Percentiles rank a stretch among this genome's conserved stretches.
Conservation (phyloP, 2,888 invertebrate species). For the Xestia c-nigrum region DNA sequence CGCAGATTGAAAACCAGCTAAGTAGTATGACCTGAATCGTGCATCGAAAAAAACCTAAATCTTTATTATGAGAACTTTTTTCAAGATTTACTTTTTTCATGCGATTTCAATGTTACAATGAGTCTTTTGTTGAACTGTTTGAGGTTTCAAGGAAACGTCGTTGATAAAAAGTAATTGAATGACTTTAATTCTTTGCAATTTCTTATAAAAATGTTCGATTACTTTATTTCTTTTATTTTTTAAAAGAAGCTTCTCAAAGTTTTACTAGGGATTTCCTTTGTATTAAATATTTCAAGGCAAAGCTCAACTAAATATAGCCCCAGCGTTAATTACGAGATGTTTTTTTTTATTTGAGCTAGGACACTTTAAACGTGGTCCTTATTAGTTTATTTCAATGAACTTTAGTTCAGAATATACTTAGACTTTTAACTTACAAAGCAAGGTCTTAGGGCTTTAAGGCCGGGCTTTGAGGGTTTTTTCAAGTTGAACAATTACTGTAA, state of each 20-base stretch:
- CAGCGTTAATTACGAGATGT: conserved; percentile 7
- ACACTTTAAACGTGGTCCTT: background rate
- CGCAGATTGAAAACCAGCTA: conserved; percentile 62
- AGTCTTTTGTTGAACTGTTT: conserved; percentile 68
- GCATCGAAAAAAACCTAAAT: conserved; percentile 68
- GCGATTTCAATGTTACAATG: conserved; percentile 67
- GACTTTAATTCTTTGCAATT: conserved; percentile 40
- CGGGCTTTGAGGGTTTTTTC: background rate
- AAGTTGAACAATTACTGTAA: background rate
- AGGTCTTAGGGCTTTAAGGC: background rate
- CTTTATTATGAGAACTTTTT: conserved; percentile 67
- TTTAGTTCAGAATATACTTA: background rate
- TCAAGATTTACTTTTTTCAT: conserved; percentile 68
- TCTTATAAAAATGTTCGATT: conserved; percentile 18
- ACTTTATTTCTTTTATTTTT: conserved; percentile 26
- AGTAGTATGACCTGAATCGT: conserved; percentile 72
- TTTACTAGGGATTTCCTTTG: conserved; percentile 13
- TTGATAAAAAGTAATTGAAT: conserved; percentile 47
- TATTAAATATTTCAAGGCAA: background rate
- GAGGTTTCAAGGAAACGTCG: conserved; percentile 65
- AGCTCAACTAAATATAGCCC: conserved; percentile 5
- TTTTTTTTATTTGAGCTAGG: conserved; percentile 2
- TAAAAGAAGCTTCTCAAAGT: conserved; percentile 15
- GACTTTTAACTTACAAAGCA: background rate
- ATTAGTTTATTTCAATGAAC: conserved; percentile 21